phyloP scores from a whole-genome alignment of 2,888 invertebrate species.

The Fragum fragum region DNA sequence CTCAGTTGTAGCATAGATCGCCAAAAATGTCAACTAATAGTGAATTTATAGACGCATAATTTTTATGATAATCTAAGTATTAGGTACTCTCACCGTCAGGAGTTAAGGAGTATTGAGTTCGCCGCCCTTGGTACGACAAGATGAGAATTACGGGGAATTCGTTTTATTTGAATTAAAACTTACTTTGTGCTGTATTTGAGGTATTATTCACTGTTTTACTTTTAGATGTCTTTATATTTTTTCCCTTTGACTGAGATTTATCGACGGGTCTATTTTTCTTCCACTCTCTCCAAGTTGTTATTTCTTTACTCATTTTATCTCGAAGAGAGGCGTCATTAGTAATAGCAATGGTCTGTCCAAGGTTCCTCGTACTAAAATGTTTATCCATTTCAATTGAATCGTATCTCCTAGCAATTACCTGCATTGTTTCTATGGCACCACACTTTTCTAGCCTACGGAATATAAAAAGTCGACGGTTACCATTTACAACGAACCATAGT shows the following conservation, averaged over 20 bases:
- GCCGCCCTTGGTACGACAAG: no score
- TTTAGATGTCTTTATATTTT: neutral
- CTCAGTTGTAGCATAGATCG: no score
- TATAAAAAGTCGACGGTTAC: constrained; percentile 62
- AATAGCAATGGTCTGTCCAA: constrained; percentile 56
- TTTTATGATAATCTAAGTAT: no score
- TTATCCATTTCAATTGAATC: constrained; percentile 69
- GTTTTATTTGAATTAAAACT: neutral
- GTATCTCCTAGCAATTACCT: constrained; percentile 61
- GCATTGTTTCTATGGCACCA: constrained; percentile 62
- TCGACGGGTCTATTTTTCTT: constrained; percentile 51
- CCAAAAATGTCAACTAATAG: no score
- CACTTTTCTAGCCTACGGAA: constrained; percentile 59
- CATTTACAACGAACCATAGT: constrained; percentile 66
- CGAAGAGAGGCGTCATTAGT: constrained; percentile 59
- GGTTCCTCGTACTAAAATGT: constrained; percentile 63
- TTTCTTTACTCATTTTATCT: constrained; percentile 54
- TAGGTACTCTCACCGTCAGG: no score
- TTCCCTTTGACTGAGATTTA: neutral
- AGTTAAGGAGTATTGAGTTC: no score
- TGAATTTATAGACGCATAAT: no score
- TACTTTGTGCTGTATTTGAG: neutral
- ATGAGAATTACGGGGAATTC: no score
- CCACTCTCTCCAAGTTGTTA: constrained; percentile 61
- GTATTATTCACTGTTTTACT: neutral